phyloP scores from a whole-genome alignment of 2,888 invertebrate species.

The Drosophila tanythrix region DNA sequence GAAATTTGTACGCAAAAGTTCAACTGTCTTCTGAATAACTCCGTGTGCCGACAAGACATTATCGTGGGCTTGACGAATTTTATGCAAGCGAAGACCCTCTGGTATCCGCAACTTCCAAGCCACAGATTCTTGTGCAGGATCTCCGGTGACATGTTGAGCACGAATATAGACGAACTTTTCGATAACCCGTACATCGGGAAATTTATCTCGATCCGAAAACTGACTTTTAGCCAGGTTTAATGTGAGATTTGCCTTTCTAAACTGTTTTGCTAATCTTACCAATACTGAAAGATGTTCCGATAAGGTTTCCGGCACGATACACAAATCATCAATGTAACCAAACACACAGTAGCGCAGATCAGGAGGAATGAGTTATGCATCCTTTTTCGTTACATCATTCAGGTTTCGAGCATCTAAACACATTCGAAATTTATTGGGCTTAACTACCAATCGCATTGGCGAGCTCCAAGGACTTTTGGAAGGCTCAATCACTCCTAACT shows the following conservation, averaged over 20 bases:
- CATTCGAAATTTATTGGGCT: too few species aligned
- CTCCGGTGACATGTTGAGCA: not conserved
- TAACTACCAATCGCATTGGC: too few species aligned
- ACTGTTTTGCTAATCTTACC: not conserved
- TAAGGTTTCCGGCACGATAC: not conserved
- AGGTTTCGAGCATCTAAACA: too few species aligned
- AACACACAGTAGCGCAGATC: not conserved
- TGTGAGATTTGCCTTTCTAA: not conserved
- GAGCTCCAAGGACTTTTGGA: too few species aligned
- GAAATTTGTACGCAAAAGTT: not conserved
- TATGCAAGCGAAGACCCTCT: not conserved
- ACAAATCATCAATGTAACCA: not conserved
- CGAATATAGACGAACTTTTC: not conserved
- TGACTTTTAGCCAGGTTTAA: not conserved
- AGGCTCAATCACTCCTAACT: too few species aligned
- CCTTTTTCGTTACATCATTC: too few species aligned
- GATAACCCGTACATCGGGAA: not conserved
- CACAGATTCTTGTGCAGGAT: not conserved
- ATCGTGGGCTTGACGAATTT: not conserved
- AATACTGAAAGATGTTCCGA: not conserved
- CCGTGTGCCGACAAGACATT: not conserved
- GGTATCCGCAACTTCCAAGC: not conserved
- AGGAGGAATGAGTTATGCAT: not conserved
- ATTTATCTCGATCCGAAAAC: not conserved
- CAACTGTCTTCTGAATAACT: not conserved